Evolutionary conservation across 2,113 vertebrate species (phyloP).

Genomic region (Semnornis frantzii): DNA sequence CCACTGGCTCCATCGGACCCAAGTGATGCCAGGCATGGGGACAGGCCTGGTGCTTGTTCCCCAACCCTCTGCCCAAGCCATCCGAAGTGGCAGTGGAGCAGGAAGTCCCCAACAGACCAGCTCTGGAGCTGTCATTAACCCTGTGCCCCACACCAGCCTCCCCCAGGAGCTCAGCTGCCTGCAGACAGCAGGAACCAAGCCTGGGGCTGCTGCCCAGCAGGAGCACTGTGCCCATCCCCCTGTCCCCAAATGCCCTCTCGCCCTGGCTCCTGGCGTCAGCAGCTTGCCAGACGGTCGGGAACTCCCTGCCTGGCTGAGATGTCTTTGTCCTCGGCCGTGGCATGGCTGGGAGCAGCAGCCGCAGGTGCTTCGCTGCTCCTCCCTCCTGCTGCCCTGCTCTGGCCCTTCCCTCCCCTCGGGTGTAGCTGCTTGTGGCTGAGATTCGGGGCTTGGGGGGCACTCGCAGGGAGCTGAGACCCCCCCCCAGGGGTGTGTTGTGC

Average conservation of each 20-base stretch:
- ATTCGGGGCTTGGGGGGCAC: rapidly evolving
- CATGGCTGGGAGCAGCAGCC: background rate
- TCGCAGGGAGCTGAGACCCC: background rate
- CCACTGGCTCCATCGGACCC: rapidly evolving
- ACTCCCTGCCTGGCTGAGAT: background rate
- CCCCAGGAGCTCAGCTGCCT: background rate
- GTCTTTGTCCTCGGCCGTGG: background rate
- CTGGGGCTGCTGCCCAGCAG: background rate
- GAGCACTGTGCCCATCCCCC: background rate
- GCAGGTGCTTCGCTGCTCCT: background rate
- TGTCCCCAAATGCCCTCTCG: conserved; percentile 35
- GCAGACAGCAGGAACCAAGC: background rate
- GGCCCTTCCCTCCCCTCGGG: rapidly evolving
- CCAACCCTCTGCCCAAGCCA: background rate
- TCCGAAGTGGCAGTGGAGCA: background rate
- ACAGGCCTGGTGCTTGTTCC: background rate
- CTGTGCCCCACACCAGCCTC: background rate
- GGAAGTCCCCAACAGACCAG: background rate
- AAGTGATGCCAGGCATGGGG: rapidly evolving
- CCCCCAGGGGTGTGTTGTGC: rapidly evolving
- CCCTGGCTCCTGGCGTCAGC: background rate
- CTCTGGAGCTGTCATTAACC: background rate
- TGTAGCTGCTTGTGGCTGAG: background rate
- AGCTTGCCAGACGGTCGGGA: background rate
- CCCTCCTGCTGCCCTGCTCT: background rate